Evolutionary conservation across 2,113 vertebrate genomes (phyloP).

Genomic region (Perca schrenkii): DNA sequence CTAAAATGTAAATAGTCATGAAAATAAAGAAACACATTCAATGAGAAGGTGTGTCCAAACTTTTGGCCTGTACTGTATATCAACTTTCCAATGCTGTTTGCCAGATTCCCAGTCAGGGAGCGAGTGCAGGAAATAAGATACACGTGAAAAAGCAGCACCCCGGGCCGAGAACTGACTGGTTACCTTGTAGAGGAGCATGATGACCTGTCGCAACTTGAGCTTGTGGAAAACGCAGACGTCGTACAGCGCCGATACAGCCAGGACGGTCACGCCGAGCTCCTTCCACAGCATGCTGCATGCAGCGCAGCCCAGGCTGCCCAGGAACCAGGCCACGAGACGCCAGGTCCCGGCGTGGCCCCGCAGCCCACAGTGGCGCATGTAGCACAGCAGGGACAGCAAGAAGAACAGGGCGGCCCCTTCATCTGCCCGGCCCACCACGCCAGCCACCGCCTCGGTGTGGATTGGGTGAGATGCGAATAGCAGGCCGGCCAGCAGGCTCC

Average conservation of each 20-base stretch:
- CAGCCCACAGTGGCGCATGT: conserved; percentile 89
- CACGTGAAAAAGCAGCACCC: conserved; percentile 22
- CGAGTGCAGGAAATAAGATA: conserved; percentile 34
- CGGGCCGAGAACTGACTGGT: conserved; percentile 61
- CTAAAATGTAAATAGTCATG: too few relatives aligned
- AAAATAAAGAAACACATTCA: too few relatives aligned
- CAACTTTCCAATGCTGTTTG: conserved; percentile 29
- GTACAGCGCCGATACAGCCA: conserved; percentile 93
- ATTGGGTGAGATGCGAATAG: conserved; percentile 96
- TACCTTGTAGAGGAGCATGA: conserved; percentile 92
- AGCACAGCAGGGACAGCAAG: conserved; percentile 93
- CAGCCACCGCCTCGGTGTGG: conserved; percentile 96
- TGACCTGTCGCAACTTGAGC: conserved; percentile 90
- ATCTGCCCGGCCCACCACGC: conserved; percentile 95
- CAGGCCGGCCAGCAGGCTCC: conserved; percentile 93
- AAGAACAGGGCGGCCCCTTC: conserved; percentile 96
- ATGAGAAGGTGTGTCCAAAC: too few relatives aligned
- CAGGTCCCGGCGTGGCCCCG: conserved; percentile 68
- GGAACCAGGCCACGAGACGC: conserved; percentile 89
- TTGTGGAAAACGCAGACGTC: conserved; percentile 94
- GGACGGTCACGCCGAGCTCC: conserved; percentile 97
- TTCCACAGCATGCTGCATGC: conserved; percentile 99
- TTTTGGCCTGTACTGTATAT: too few relatives aligned
- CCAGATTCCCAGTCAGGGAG: conserved; percentile 1
- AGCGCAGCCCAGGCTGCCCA: conserved; percentile 89